These are phyloP conservation scores for Ornithoptera alexandrae DNA, from an alignment of 2,888 invertebrate genomes.

Conservation along the genomic window DNA sequence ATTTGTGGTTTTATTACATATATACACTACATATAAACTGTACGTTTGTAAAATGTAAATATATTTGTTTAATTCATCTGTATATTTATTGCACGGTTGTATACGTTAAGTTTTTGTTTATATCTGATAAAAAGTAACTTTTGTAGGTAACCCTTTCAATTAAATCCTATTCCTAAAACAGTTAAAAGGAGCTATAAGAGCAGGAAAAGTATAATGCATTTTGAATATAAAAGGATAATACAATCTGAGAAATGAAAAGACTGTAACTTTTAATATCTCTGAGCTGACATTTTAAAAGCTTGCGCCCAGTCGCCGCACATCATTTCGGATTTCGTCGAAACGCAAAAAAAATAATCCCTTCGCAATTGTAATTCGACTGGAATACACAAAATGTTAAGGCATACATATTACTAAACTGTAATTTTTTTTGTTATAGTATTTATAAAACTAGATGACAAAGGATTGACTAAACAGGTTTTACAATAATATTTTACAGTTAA, in stretches of 20 bases:
- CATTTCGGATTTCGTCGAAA: constrained; percentile 1
- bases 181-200: neutral
- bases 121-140: neutral
- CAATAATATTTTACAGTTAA: too few relatives aligned
- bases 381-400: neutral
- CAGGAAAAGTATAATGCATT: neutral
- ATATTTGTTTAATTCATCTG: too few relatives aligned
- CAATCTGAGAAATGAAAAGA: neutral
- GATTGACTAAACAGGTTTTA: too few relatives aligned
- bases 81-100: too few relatives aligned
- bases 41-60: too few relatives aligned
- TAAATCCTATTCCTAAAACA: neutral
- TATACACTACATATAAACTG: too few relatives aligned
- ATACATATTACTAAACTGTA: too few relatives aligned
- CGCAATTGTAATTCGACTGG: neutral
- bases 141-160: neutral
- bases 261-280: neutral
- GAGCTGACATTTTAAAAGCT: constrained; percentile 1
- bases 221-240: neutral
- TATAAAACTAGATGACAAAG: too few relatives aligned
- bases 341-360: neutral
- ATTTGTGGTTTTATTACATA: too few relatives aligned
- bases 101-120: neutral
- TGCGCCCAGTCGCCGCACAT: neutral
- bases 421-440: too few relatives aligned